These are phyloP conservation scores for Lagocephalus sceleratus DNA, from an alignment of 2,797 vertebrate genomes.

Conservation along the genomic window DNA sequence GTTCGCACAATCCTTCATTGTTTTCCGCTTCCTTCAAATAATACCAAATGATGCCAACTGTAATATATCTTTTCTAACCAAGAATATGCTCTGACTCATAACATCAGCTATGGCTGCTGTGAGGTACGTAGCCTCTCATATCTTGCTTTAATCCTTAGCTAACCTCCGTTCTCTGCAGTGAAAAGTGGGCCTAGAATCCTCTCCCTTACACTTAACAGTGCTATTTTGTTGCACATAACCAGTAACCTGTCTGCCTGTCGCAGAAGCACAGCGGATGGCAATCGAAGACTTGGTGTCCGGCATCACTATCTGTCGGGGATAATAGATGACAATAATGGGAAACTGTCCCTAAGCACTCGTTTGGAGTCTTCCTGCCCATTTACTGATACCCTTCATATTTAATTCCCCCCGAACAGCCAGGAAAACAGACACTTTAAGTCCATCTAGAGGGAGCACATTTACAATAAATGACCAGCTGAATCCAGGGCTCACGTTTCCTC, in stretches of 20 bases:
- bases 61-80: background rate
- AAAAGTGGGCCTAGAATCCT: slow-evolving; percentile 41
- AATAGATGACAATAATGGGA: slow-evolving; percentile 78
- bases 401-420: slow-evolving; percentile 70
- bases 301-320: slow-evolving; percentile 68
- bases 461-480: slow-evolving; percentile 72
- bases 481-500: slow-evolving; percentile 75
- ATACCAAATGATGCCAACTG: slow-evolving; percentile 5
- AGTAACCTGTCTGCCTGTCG: slow-evolving; percentile 46
- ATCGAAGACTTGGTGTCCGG: slow-evolving; percentile 50
- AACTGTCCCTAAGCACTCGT: slow-evolving; percentile 75
- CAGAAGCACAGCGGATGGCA: slow-evolving; percentile 47
- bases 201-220: slow-evolving; percentile 36
- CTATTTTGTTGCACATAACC: slow-evolving; percentile 58
- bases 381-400: slow-evolving; percentile 76
- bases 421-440: slow-evolving; percentile 77
- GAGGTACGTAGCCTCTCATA: slow-evolving; percentile 26
- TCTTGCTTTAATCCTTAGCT: slow-evolving; percentile 53
- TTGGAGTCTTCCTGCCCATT: slow-evolving; percentile 77
- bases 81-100: slow-evolving; percentile 13
- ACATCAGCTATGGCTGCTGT: slow-evolving; percentile 28
- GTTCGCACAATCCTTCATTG: slow-evolving; percentile 6
- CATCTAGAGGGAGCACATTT: slow-evolving; percentile 75
- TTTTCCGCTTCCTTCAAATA: slow-evolving; percentile 6
- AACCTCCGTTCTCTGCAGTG: slow-evolving; percentile 37